Base-by-base conservation (phyloP, 2,113 vertebrate genomes). In the Mola mola region DNA sequence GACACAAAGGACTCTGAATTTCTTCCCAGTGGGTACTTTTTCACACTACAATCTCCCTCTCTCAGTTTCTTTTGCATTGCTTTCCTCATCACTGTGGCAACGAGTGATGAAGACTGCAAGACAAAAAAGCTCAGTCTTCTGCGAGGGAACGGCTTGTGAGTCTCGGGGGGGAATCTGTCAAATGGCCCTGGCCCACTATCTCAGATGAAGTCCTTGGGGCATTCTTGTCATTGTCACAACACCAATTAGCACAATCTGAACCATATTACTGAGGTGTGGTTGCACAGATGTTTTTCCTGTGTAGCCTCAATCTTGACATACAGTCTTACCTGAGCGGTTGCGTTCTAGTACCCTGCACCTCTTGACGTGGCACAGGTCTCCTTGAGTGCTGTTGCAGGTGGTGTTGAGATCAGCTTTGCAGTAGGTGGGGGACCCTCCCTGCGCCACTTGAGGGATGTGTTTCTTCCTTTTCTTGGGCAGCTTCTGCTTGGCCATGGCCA, bases 401-500 rank as follows among this genome's bases (percentile, higher is more conserved):
- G 92, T 71, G 66, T 93, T 95, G 84, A 97, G 91, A 56, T 98
- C 95, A 20, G 94, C 94, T 89, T 96, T 97, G 93, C 94, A 95
- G 90, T 95, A 96, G 19, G 93, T 92, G 8, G 96, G 97, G 0
- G 96, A 97, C 28, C 92, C 93, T 51, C 93, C 92, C 83, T 95
- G 96, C 62, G 93, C 91, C 40, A 83, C 90, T 77, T 96, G 95
- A 57, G 96, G 95, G 69, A 99, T 98, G 83, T 99, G 96, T 87
- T 96, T 98, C 94, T 98, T 99, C 75, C 96, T 90, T 86, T 96
- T 98, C 67, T 95, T 94, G 0, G 96, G 97, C 61, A 99, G 92
- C 87, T 99, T 99, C 92, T 98, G 97, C 85, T 99, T 99, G 52
- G 97, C 97, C 97, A 99, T 99, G 60, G 97, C 97, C 88, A 98